phyloP scores from a whole-genome alignment of 1,140 invertebrate species.

The Bombus consobrinus region DNA sequence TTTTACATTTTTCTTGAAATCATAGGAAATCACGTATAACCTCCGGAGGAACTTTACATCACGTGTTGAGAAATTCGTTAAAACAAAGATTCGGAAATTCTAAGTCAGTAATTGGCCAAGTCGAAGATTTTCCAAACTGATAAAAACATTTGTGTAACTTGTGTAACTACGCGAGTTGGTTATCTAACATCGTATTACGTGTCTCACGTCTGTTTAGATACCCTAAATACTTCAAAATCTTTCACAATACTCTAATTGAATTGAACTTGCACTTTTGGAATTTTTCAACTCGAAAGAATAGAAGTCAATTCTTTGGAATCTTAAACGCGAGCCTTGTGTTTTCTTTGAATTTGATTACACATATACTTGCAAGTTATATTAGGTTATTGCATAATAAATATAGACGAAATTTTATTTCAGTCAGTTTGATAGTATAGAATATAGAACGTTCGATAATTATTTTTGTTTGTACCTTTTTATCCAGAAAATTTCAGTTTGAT shows the following conservation, averaged over 20 bases:
- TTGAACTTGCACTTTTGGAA: background rate
- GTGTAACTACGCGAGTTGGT: background rate
- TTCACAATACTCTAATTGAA: background rate
- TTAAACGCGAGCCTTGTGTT: background rate
- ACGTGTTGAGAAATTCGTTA: constrained; percentile 6
- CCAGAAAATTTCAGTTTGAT: too few species aligned
- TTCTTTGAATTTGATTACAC: background rate
- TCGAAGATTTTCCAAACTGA: background rate
- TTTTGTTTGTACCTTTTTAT: background rate
- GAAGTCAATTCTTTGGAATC: background rate
- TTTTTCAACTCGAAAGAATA: background rate
- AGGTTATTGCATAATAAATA: background rate
- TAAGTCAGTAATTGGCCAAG: too few species aligned
- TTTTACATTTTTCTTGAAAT: background rate
- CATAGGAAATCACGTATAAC: constrained; percentile 14
- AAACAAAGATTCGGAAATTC: constrained; percentile 6
- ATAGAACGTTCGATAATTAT: background rate
- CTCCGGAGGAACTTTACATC: background rate
- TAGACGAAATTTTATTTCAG: background rate
- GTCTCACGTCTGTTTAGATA: background rate
- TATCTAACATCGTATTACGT: background rate
- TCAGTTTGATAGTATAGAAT: background rate
- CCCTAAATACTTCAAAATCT: background rate
- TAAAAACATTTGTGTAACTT: background rate
- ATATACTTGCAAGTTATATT: background rate